Conservation (phyloP, 2,888 invertebrate species). For the Lordiphosa andalusiaca region DNA sequence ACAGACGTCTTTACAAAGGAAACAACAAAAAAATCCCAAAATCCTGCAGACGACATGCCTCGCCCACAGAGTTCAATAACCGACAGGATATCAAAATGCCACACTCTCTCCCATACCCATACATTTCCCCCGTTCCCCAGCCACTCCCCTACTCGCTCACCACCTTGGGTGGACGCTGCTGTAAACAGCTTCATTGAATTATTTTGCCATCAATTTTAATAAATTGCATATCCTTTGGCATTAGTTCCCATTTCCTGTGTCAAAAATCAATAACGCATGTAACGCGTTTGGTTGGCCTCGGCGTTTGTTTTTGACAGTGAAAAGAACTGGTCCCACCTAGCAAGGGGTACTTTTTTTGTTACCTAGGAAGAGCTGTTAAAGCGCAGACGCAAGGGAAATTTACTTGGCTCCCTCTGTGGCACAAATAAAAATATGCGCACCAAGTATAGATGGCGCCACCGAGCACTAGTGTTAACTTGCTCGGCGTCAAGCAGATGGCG, state of each 20-base stretch:
- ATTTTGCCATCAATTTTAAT: conserved; percentile 67
- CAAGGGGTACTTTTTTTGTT: conserved; percentile 35
- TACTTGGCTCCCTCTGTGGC: no score
- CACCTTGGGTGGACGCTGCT: conserved; percentile 9
- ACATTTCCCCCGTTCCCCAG: not conserved
- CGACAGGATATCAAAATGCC: conserved; percentile 19
- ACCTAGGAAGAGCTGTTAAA: conserved; percentile 10
- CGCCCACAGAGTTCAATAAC: conserved; percentile 58
- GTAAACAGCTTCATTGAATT: conserved; percentile 58
- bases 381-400: conserved; percentile 69
- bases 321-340: conserved; percentile 34
- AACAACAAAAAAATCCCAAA: conserved; percentile 8
- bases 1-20: conserved; percentile 33
- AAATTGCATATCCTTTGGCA: conserved; percentile 55
- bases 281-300: conserved; percentile 32
- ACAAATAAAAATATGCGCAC: no score
- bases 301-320: conserved; percentile 47
- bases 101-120: conserved; percentile 9
- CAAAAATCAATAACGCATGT: conserved; percentile 65
- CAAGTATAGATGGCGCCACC: no score
- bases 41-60: conserved; percentile 36
- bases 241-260: conserved; percentile 41
- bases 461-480: no score
- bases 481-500: no score
- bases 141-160: not conserved